Evolutionary conservation across 2,113 vertebrate genomes (phyloP).

Genomic region (Herpetotheres cachinnans): DNA sequence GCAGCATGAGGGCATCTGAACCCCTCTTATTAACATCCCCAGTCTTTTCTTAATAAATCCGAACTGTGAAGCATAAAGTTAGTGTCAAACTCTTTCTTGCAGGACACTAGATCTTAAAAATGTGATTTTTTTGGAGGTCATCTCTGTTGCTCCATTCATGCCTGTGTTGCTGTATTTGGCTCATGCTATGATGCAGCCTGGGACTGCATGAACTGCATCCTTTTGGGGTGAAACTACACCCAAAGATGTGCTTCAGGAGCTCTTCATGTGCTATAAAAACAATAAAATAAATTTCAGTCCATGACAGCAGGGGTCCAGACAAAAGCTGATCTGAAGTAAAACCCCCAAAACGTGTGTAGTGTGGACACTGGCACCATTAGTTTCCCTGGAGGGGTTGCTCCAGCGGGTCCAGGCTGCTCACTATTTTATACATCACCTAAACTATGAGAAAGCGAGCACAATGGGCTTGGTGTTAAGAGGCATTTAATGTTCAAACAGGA

Average conservation of each 20-base stretch:
- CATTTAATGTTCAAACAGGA: background rate
- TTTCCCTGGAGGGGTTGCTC: background rate
- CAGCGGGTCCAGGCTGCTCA: accelerated
- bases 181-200: accelerated
- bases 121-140: background rate
- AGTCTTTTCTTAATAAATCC: background rate
- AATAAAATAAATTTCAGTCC: background rate
- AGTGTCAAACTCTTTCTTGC: background rate
- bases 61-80: background rate
- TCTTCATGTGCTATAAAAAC: background rate
- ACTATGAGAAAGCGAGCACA: background rate
- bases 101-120: background rate
- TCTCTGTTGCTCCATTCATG: background rate
- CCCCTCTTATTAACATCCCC: background rate
- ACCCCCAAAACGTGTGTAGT: accelerated
- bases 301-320: background rate
- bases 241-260: background rate
- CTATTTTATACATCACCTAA: background rate
- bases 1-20: background rate
- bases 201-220: background rate
- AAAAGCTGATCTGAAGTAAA: background rate
- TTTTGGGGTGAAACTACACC: background rate
- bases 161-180: background rate
- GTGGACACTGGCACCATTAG: background rate
- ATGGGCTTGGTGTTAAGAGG: background rate